Conservation (phyloP, 2,888 invertebrate species). For the Adineta ricciae region DNA sequence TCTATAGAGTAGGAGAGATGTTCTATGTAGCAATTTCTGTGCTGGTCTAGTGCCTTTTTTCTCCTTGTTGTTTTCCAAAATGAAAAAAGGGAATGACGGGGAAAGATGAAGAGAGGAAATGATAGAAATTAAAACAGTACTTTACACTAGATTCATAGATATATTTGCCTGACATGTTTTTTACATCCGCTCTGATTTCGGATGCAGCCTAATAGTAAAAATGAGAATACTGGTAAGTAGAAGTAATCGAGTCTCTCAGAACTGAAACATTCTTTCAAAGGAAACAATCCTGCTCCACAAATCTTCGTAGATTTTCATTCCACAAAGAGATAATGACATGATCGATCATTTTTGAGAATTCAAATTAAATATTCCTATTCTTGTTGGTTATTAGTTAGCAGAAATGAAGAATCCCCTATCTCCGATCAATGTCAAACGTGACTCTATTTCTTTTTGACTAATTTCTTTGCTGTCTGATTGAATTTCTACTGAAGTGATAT, state of each 20-base stretch:
- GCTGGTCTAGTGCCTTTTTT: not conserved
- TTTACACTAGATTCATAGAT: not conserved
- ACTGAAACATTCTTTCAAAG: too few species aligned
- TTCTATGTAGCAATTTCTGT: not conserved
- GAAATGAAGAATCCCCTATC: too few species aligned
- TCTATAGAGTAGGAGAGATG: not conserved
- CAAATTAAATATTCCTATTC: not conserved
- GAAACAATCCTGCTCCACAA: not conserved
- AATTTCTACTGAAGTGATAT: not conserved
- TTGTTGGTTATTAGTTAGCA: not conserved
- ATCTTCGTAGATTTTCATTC: not conserved
- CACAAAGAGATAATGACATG: not conserved
- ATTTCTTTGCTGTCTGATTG: not conserved
- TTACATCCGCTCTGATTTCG: not conserved
- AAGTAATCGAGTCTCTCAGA: not conserved
- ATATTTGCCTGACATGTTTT: not conserved
- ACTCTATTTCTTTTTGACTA: not conserved
- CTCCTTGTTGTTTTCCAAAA: not conserved
- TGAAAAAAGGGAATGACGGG: not conserved
- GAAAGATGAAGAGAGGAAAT: not conserved
- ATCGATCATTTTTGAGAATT: not conserved
- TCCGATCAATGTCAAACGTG: too few species aligned
- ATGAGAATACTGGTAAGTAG: not conserved
- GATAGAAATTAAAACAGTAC: not conserved
- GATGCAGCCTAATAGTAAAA: not conserved